phyloP scores from a whole-genome alignment of 1,140 invertebrate species.

The Coptotermes formosanus region DNA sequence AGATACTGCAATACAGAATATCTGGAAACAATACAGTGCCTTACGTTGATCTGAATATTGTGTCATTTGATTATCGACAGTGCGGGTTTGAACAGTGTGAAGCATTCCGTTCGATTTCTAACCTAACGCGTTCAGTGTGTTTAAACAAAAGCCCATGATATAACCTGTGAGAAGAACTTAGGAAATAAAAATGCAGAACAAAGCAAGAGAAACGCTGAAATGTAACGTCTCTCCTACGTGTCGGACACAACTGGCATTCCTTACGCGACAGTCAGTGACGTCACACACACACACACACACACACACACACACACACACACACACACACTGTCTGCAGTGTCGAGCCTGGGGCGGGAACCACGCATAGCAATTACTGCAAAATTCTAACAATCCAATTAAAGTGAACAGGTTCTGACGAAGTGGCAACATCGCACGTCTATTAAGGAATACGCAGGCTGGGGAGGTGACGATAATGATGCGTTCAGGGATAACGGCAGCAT shows the following conservation, averaged over 20 bases:
- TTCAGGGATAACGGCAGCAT: not conserved
- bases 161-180: too few relatives aligned
- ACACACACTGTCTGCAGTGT: not conserved
- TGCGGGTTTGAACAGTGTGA: too few relatives aligned
- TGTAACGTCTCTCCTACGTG: not conserved
- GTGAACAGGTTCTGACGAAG: not conserved
- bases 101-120: too few relatives aligned
- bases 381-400: constrained; percentile 7
- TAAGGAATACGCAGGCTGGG: not conserved
- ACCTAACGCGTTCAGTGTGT: too few relatives aligned
- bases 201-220: not conserved
- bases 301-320: not conserved
- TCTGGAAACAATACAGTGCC: too few relatives aligned
- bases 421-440: not conserved
- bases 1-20: too few relatives aligned
- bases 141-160: too few relatives aligned
- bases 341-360: not conserved
- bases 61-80: too few relatives aligned
- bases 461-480: not conserved
- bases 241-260: not conserved
- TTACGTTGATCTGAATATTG: too few relatives aligned
- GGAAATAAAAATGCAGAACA: too few relatives aligned
- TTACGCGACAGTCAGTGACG: not conserved
- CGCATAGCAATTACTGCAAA: not conserved
- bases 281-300: not conserved